A percentile compares a stretch with the other conserved stretches of the same genome.
Evolutionary conservation across 1,140 invertebrate species (phyloP).

Genomic region (Ceratosolen fusciceps): DNA sequence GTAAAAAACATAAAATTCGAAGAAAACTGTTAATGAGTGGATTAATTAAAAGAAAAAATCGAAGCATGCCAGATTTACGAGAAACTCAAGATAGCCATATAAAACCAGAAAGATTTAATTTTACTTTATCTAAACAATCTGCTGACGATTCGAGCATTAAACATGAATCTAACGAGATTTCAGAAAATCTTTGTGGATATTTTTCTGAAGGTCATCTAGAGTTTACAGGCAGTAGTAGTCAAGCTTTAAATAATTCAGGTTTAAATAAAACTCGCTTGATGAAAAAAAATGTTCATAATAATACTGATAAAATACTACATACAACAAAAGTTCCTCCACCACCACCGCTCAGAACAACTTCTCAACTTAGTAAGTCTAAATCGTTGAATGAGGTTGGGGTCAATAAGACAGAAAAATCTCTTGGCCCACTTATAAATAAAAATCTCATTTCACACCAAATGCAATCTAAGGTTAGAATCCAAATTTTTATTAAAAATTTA

Average conservation of each 20-base stretch:
- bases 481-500: not conserved
- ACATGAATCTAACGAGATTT: conserved; percentile 75
- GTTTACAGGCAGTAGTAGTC: conserved; percentile 73
- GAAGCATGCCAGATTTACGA: conserved; percentile 91
- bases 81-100: conserved; percentile 76
- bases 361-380: conserved; percentile 83
- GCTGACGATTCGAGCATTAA: conserved; percentile 83
- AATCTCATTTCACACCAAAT: conserved; percentile 58
- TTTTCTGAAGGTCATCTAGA: conserved; percentile 90
- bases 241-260: conserved; percentile 80
- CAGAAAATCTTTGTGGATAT: conserved; percentile 81
- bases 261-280: conserved; percentile 88
- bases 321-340: conserved; percentile 89
- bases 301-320: conserved; percentile 83
- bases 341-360: conserved; percentile 88
- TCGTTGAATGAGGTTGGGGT: conserved; percentile 75
- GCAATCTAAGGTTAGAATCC: conserved; percentile 23
- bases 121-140: conserved; percentile 72
- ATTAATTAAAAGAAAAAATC: conserved; percentile 88
- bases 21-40: conserved; percentile 91
- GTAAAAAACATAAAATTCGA: conserved; percentile 91
- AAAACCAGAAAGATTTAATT: conserved; percentile 66
- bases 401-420: conserved; percentile 70
- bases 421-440: conserved; percentile 68
- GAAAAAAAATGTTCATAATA: conserved; percentile 91